Conservation (phyloP, 2,113 vertebrate species). For the Tonatia bakeri region DNA sequence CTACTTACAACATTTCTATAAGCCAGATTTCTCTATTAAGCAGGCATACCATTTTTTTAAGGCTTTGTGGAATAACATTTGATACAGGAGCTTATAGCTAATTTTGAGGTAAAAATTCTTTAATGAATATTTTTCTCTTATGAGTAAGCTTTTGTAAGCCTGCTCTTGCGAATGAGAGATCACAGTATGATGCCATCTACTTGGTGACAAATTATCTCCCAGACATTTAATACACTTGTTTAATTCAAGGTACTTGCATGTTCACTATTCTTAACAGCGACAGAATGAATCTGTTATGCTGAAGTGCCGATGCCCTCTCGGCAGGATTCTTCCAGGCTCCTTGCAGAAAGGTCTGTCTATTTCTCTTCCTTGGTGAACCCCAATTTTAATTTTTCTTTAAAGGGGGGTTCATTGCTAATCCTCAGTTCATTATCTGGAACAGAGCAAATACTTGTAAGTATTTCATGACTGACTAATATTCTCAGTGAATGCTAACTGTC, state of each 20-base stretch:
- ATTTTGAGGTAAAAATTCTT: not conserved
- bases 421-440: not conserved
- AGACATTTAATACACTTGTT: not conserved
- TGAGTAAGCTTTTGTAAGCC: not conserved
- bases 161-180: slow-evolving; percentile 13
- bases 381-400: not conserved
- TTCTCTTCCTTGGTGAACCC: not conserved
- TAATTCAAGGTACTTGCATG: not conserved
- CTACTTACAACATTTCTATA: not conserved
- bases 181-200: not conserved
- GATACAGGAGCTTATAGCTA: not conserved
- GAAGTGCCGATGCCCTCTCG: not conserved
- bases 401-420: not conserved
- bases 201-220: slow-evolving; percentile 7
- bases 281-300: not conserved
- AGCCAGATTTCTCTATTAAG: not conserved
- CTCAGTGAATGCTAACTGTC: not conserved
- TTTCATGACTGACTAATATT: not conserved
- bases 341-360: not conserved
- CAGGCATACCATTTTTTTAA: not conserved
- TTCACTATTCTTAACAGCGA: not conserved
- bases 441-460: not conserved
- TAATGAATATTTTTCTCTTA: not conserved
- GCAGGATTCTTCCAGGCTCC: not conserved
- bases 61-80: not conserved